phyloP scores from a whole-genome alignment of 2,888 invertebrate genomes.

The Gandaritis pyraliata region DNA sequence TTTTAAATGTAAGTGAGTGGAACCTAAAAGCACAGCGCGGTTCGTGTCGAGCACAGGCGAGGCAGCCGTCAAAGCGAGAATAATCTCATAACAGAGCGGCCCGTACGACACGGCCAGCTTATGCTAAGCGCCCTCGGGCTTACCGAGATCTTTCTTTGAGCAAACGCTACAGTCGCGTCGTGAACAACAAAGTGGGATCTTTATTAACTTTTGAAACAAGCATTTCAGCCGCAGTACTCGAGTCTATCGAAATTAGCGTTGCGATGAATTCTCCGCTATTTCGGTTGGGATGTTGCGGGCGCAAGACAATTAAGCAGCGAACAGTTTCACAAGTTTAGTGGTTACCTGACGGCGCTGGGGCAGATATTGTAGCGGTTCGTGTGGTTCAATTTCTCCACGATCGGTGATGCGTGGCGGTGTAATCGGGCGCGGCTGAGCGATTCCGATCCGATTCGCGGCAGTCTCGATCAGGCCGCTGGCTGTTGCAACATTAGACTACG shows the following conservation, averaged over 20 bases:
- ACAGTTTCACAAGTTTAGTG: constrained; percentile 79
- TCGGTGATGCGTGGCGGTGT: constrained; percentile 75
- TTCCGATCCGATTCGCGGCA: constrained; percentile 77
- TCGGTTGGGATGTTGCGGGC: constrained; percentile 51
- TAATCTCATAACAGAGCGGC: constrained; percentile 79
- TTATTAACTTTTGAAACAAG: constrained; percentile 57
- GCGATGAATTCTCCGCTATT: constrained; percentile 62
- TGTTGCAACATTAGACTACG: constrained; percentile 68
- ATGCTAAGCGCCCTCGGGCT: constrained; percentile 71
- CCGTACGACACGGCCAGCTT: constrained; percentile 70
- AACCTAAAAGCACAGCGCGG: constrained; percentile 64
- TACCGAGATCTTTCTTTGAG: constrained; percentile 71
- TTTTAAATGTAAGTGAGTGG: constrained; percentile 66
- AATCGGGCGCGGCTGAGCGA: constrained; percentile 80
- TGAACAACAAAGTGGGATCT: constrained; percentile 52
- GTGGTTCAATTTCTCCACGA: constrained; percentile 79
- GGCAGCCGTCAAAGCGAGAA: constrained; percentile 75
- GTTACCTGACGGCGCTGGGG: constrained; percentile 45
- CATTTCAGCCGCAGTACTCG: constrained; percentile 55
- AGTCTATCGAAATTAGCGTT: constrained; percentile 65
- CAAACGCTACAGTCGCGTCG: constrained; percentile 53
- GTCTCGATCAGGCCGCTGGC: constrained; percentile 45
- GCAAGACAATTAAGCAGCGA: constrained; percentile 66
- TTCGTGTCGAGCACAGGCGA: constrained; percentile 60
- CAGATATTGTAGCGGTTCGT: constrained; percentile 69